These are phyloP conservation scores for Tiphia femorata DNA, from an alignment of 2,888 invertebrate species.

Conservation along the genomic window DNA sequence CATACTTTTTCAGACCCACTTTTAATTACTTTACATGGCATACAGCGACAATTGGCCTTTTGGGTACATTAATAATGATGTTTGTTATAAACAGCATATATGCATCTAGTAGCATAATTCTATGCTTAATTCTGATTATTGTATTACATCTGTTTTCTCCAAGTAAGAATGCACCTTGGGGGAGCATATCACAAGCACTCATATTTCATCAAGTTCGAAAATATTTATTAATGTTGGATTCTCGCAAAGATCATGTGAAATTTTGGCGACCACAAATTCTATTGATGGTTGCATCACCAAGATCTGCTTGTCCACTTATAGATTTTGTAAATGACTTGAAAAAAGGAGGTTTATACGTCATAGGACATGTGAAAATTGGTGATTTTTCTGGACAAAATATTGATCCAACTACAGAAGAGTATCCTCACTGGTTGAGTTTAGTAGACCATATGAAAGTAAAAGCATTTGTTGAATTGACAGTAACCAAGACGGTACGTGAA, in stretches of 20 bases:
- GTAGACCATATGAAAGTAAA: slow-evolving; percentile 95
- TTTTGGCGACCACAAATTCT: slow-evolving; percentile 99
- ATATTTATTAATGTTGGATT: slow-evolving; percentile 94
- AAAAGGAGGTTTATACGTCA: slow-evolving; percentile 90
- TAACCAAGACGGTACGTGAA: slow-evolving; percentile 86
- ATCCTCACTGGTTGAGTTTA: slow-evolving; percentile 92
- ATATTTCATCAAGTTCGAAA: slow-evolving; percentile 98
- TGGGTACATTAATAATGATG: slow-evolving; percentile 92
- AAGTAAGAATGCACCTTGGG: slow-evolving; percentile 88
- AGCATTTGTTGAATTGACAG: slow-evolving; percentile 95
- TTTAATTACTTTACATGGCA: slow-evolving; percentile 97
- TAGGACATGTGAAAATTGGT: slow-evolving; percentile 86
- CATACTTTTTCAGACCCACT: slow-evolving; percentile 79
- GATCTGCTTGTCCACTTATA: slow-evolving; percentile 91
- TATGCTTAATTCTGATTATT: slow-evolving; percentile 87
- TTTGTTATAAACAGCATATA: slow-evolving; percentile 93
- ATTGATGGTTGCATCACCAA: slow-evolving; percentile 90
- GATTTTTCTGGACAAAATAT: slow-evolving; percentile 70
- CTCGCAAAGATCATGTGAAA: slow-evolving; percentile 97
- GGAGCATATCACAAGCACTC: slow-evolving; percentile 98
- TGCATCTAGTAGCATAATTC: slow-evolving; percentile 87
- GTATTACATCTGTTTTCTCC: slow-evolving; percentile 92
- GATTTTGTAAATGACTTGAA: slow-evolving; percentile 98
- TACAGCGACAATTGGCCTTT: slow-evolving; percentile 87
- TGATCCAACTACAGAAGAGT: slow-evolving; percentile 83